phyloP scores from a whole-genome alignment of 2,113 vertebrate genomes.

The Patagioenas fasciata region DNA sequence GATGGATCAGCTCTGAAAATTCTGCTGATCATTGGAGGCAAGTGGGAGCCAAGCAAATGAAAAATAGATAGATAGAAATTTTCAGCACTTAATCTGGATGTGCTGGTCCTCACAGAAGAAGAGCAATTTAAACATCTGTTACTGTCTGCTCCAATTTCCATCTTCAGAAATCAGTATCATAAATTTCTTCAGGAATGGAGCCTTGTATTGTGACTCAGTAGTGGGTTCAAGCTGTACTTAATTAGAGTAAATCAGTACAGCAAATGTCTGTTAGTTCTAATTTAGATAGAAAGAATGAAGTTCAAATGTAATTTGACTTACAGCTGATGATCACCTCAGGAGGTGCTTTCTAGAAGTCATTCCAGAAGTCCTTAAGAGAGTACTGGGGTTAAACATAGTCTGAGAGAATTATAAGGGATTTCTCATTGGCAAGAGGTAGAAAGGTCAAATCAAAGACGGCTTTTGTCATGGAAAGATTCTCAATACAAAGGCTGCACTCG shows the following conservation, averaged over 20 bases:
- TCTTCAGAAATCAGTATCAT: not conserved
- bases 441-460: not conserved
- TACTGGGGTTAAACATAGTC: not conserved
- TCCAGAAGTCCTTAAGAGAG: not conserved
- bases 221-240: not conserved
- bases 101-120: not conserved
- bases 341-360: not conserved
- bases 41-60: not conserved
- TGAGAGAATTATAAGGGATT: not conserved
- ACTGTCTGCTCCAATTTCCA: not conserved
- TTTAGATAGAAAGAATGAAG: not conserved
- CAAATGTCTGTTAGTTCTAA: not conserved
- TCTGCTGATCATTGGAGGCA: not conserved
- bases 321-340: not conserved
- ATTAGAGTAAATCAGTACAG: conserved; percentile 12
- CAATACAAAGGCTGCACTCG: not conserved
- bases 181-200: not conserved
- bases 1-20: not conserved
- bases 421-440: not conserved
- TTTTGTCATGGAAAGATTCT: not conserved
- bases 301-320: not conserved
- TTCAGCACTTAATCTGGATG: not conserved
- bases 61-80: not conserved
- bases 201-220: not conserved
- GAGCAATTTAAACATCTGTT: conserved; percentile 1